Evolutionary conservation across 2,888 invertebrate genomes (phyloP), one percentile per base, ranked within the genome.

Genomic region (Eupeodes luniger): DNA sequence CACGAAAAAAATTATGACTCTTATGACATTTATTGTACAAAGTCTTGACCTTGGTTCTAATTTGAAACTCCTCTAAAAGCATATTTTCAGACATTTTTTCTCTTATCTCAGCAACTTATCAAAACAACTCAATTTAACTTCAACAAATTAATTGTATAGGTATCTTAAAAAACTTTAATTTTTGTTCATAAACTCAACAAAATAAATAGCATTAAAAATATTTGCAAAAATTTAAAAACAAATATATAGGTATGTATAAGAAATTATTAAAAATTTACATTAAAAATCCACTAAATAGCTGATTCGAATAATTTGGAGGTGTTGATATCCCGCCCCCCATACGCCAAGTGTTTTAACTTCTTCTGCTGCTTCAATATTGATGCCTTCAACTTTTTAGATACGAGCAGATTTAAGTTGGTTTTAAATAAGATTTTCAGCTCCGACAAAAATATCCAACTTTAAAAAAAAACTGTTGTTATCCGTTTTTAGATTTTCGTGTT

Each of bases 271-370:
- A 67, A 78, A 88, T 69, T 89, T 89, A 89, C 89, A 87, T 89
- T 85, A 85, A 82, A 82, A 89, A 87, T 89, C 89, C 89, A 87
- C 84, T 79, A 80, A 89, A 89, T 69, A 89, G 87, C 80, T 89
- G 89, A 89, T 89, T 87, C n/a, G 83, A 83, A 78, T 89, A 86
- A 64, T 86, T 85, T 55, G 85, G 89, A 86, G 85, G 86, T 86
- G 89, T 87, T 89, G 89, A 89, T 85, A 89, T 89, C 87, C 89
- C 89, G 87, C 87, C 89, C 84, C 89, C 89, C 89, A 89, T 89
- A 84, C 86, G 87, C 84, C 83, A 84, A 81, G 34, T 59, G 10
- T 79, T 67, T 69, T 11, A 49, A 74, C 67, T 64, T 66, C 34
- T 62, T 55, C 64, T 80, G 79, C 70, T 72, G 40, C 59, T 79